phyloP scores from a whole-genome alignment of 2,797 vertebrate genomes.

The Triplophysa yarkandensis region DNA sequence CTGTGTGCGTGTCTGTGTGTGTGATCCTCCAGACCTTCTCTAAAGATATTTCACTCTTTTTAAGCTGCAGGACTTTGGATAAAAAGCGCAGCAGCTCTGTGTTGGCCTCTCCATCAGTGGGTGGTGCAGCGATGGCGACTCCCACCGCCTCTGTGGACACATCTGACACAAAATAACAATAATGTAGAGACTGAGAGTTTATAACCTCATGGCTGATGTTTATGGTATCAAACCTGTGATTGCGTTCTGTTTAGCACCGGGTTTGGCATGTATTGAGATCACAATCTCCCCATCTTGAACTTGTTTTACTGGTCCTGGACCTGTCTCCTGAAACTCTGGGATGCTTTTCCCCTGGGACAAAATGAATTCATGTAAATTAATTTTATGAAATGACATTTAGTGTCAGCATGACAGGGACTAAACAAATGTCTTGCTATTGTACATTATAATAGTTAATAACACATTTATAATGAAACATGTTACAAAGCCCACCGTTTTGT shows the following conservation, averaged over 20 bases:
- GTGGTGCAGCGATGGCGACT: slow-evolving; percentile 88
- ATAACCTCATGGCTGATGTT: too few relatives aligned
- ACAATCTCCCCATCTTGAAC: slow-evolving; percentile 76
- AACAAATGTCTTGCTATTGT: neutral
- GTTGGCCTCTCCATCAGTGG: slow-evolving; percentile 90
- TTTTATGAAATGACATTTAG: neutral
- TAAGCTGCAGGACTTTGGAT: slow-evolving; percentile 84
- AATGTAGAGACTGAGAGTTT: neutral
- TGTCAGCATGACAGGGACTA: neutral
- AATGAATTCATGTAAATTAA: neutral
- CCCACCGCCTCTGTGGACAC: slow-evolving; percentile 81
- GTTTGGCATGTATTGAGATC: slow-evolving; percentile 84
- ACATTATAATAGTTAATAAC: neutral
- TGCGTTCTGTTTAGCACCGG: slow-evolving; percentile 83
- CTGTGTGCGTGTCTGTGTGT: too few relatives aligned
- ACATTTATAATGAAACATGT: neutral
- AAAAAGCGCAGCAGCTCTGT: slow-evolving; percentile 85
- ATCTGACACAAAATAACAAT: slow-evolving; percentile 66
- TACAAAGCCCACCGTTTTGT: slow-evolving; percentile 55
- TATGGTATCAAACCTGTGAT: slow-evolving; percentile 78
- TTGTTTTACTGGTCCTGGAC: slow-evolving; percentile 71
- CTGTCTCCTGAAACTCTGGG: slow-evolving; percentile 42
- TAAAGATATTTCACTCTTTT: slow-evolving; percentile 83
- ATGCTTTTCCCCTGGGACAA: slow-evolving; percentile 59
- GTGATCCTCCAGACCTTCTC: slow-evolving; percentile 79